Base-by-base conservation (phyloP, 2,888 invertebrate genomes). In the Charanyca ferruginea region DNA sequence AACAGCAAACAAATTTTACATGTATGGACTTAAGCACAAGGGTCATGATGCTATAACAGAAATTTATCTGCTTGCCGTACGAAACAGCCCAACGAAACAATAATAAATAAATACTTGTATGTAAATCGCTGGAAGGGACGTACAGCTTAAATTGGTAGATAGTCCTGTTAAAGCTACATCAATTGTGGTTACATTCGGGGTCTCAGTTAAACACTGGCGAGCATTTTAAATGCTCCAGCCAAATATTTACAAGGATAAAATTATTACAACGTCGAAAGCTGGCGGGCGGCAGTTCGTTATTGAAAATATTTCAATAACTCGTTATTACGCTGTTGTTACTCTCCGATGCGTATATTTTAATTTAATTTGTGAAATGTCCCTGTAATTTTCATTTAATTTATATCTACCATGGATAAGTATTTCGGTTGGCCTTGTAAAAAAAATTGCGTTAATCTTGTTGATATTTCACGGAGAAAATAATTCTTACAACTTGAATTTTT, bases 221-320 rank as follows among this genome's bases (percentile, higher is more conserved):
- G 73, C 81, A 80, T 81, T 87, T 86, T 72, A 82, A 87, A 85
- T 76, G 83, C 82, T 77, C 48, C 75, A 66, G 61, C 70, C 77
- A 88, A 87, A 89, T 85, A 87, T 89, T 89, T 87, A 79, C 85
- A 78, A 75, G 76, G 72, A 74, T 82, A 82, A 81, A 87, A 85
- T 85, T 80, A 86, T 85, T 84, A 83, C 73, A 68, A 74, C 78
- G 82, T 65, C 68, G 69, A 64, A 35, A 48, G 65, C 53, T 28
- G 38, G 22, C 28, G 41, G 22, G 8, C 32, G 63, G 58, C 64
- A 25, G 32, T 48, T 67, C 55, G 64, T 67, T 77, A 76, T 80
- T 85, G 83, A 83, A 83, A 85, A 84, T 83, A 77, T 83, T 83
- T 85, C 76, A 82, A 79, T 80, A 77, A 76, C 72, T 79, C 74